Conservation (phyloP, 2,797 vertebrate genomes). For the Lepilemur ruficaudatus region DNA sequence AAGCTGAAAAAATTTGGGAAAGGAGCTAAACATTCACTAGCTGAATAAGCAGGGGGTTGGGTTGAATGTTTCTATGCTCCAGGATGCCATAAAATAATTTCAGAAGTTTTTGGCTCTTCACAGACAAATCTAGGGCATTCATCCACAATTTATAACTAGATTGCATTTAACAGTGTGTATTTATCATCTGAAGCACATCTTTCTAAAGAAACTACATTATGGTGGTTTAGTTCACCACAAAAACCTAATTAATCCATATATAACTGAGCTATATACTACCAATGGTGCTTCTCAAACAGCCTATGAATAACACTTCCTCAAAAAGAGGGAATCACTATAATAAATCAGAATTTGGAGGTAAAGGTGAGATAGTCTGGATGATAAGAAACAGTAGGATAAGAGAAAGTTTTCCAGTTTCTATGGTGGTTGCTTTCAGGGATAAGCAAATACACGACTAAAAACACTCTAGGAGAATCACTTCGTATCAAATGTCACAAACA, state of each 20-base stretch:
- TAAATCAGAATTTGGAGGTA: background rate
- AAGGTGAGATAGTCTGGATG: background rate
- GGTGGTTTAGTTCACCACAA: constrained; percentile 17
- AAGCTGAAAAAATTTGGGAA: constrained; percentile 2
- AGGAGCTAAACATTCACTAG: background rate
- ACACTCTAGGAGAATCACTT: background rate
- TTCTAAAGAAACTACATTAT: background rate
- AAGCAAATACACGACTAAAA: background rate
- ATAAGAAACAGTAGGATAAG: background rate
- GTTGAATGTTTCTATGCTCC: background rate
- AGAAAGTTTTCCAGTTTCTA: background rate
- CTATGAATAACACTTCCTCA: background rate
- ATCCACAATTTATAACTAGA: background rate
- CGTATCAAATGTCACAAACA: background rate
- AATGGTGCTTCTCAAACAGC: background rate
- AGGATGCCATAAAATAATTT: background rate
- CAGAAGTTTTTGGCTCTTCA: background rate
- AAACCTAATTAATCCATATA: background rate
- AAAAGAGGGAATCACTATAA: background rate
- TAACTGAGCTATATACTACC: background rate
- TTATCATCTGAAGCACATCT: background rate
- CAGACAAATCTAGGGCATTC: background rate
- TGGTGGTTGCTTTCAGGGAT: background rate
- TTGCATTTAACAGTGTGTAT: background rate
- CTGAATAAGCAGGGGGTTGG: background rate